These are phyloP conservation scores for Melanotaenia trifasciata DNA, from an alignment of 2,797 vertebrate species.

Conservation along the genomic window DNA sequence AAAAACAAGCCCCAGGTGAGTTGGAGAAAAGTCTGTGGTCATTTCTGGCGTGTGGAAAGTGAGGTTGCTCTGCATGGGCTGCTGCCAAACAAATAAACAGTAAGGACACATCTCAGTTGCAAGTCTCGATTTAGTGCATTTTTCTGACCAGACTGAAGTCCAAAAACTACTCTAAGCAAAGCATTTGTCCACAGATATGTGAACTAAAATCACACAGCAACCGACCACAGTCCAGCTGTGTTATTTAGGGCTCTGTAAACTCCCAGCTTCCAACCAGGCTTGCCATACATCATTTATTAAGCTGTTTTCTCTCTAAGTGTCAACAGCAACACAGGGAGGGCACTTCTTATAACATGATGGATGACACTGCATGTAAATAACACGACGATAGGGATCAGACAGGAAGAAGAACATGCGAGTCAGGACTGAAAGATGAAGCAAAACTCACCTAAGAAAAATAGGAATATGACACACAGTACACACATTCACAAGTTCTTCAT, in stretches of 20 bases:
- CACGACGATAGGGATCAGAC: conserved; percentile 1
- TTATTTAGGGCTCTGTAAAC: conserved; percentile 61
- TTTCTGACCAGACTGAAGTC: conserved; percentile 34
- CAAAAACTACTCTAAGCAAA: conserved; percentile 37
- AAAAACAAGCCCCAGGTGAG: conserved; percentile 54
- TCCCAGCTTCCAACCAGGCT: conserved; percentile 26
- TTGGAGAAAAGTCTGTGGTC: conserved; percentile 43
- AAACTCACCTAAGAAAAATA: not conserved
- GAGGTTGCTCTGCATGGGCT: conserved; percentile 35
- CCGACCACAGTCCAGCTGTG: conserved; percentile 41
- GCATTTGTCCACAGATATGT: conserved; percentile 50
- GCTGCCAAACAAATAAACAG: conserved; percentile 50
- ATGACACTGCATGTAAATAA: conserved; percentile 22
- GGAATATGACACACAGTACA: not conserved
- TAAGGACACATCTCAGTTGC: conserved; percentile 34
- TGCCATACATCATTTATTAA: conserved; percentile 40
- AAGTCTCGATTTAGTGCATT: conserved; percentile 25
- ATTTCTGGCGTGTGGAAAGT: conserved; percentile 44
- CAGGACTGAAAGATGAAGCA: not conserved
- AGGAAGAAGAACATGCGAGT: not conserved
- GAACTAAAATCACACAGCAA: conserved; percentile 43
- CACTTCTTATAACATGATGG: conserved; percentile 34
- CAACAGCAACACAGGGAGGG: conserved; percentile 22
- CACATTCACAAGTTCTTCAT: conserved; percentile 8
- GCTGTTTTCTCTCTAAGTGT: conserved; percentile 29